Evolutionary conservation across 2,113 vertebrate species (phyloP), one percentile per base, ranked within the genome.

Genomic region (Periophthalmus modestus): DNA sequence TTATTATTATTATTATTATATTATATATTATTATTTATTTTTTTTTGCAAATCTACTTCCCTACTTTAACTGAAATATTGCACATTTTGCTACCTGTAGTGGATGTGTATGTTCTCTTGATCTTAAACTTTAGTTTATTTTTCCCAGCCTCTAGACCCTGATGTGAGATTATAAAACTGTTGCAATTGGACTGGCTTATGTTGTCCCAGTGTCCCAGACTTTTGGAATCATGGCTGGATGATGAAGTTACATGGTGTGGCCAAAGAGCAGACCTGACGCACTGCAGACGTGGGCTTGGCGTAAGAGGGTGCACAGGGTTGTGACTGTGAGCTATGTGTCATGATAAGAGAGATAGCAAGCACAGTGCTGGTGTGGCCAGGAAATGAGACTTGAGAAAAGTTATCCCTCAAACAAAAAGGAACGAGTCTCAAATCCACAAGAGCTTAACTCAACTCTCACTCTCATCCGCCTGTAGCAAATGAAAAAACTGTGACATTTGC

Each of bases 291-390:
- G 50, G 48, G 59, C 46, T 66, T 73, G 3, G 18, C 13, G 12
- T 33, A 21, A 73, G 50, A 39, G 65, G 67, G 69, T 78, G 21
- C 57, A 18, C 24, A 61, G 28, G 21, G 16, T 57, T 74, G 62
- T 43, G 18, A 61, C 50, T 72, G 66, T 43, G 18, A 61, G 57
- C 36, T 65, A 78, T 84, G 65, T 39, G 16, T 82, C 62, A 68
- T 66, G 68, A 89, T 77, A 80, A 62, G 33, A 79, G 16, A 74
- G 71, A 77, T 69, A 65, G n/a, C 43, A 69, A 66, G 19, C 80
- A 73, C 71, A 82, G 39, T 50, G 21, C 66, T 19, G 59, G 33
- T 75, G 34, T 77, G 77, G 34, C 55, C 47, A 78, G 77, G 73
- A 87, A 86, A 85, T 68, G 13, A 63, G 57, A 72, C 48, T 69